Percentiles rank a stretch among this genome's conserved stretches.
These are phyloP conservation scores for Drosophila macrospina DNA, from an alignment of 2,888 invertebrate genomes.

Conservation along the genomic window DNA sequence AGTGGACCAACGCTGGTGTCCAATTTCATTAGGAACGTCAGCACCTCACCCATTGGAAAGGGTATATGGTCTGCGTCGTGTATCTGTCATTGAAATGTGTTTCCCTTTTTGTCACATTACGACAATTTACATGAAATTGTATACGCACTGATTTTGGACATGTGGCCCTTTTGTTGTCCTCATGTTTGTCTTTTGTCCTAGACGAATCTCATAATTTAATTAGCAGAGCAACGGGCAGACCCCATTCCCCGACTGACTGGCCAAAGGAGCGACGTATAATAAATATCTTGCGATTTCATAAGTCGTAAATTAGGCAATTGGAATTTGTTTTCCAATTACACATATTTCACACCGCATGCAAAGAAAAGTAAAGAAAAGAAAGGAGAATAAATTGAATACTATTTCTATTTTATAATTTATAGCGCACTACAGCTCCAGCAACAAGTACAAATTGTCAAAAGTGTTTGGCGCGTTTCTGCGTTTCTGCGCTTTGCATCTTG, in stretches of 20 bases:
- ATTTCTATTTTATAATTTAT: conserved; percentile 82
- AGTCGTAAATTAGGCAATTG: conserved; percentile 79
- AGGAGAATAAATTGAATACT: conserved; percentile 64
- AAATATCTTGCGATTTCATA: conserved; percentile 68
- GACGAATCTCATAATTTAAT: conserved; percentile 73
- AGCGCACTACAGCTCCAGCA: conserved; percentile 68
- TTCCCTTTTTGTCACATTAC: conserved; percentile 79
- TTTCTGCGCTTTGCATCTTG: conserved; percentile 30
- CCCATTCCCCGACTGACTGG: conserved; percentile 16
- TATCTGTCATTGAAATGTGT: conserved; percentile 84
- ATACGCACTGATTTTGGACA: conserved; percentile 70
- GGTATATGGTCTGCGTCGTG: conserved; percentile 28
- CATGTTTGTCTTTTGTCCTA: conserved; percentile 40
- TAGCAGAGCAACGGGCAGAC: conserved; percentile 62
- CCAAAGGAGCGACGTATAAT: conserved; percentile 54
- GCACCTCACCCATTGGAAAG: conserved; percentile 37
- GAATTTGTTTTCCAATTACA: conserved; percentile 82
- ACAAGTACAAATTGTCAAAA: conserved; percentile 82
- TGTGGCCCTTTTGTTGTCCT: conserved; percentile 61
- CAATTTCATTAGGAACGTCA: conserved; percentile 77
- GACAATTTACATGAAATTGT: conserved; percentile 81
- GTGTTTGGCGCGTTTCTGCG: conserved; percentile 72
- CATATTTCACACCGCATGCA: conserved; percentile 80
- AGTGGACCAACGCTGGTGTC: conserved; percentile 70
- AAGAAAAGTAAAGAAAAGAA: conserved; percentile 23